Evolutionary conservation across 2,797 vertebrate species (phyloP).

Genomic region (Leptatherina wallacei): DNA sequence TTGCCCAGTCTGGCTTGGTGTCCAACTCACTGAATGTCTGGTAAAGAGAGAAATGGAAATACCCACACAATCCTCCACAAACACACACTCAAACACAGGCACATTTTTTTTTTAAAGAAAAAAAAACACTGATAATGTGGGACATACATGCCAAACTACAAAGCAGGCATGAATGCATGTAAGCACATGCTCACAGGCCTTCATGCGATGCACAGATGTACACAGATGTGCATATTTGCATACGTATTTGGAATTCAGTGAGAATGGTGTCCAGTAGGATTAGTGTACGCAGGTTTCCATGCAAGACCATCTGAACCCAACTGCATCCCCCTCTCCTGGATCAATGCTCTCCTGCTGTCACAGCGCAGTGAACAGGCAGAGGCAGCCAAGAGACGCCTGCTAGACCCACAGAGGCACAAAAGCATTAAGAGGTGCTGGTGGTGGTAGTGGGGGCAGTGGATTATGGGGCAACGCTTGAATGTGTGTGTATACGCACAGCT

Average conservation of each 20-base stretch:
- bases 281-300: constrained; percentile 53
- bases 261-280: constrained; percentile 58
- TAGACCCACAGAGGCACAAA: constrained; percentile 62
- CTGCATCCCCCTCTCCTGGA: constrained; percentile 66
- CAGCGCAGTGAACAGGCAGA: constrained; percentile 73
- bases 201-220: constrained; percentile 42
- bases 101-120: not conserved
- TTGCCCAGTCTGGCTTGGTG: constrained; percentile 69
- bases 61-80: constrained; percentile 41
- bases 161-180: constrained; percentile 52
- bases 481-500: constrained; percentile 56
- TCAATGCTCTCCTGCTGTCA: constrained; percentile 79
- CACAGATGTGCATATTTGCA: constrained; percentile 52
- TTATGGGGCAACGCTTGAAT: constrained; percentile 42
- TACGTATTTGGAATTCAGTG: constrained; percentile 46
- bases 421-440: constrained; percentile 58
- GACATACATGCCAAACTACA: constrained; percentile 34
- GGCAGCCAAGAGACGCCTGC: constrained; percentile 68
- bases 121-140: constrained; percentile 25
- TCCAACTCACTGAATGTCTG: constrained; percentile 77
- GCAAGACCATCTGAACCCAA: constrained; percentile 61
- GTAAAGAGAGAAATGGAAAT: constrained; percentile 53
- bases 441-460: constrained; percentile 13
- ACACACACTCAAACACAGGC: constrained; percentile 29
- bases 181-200: constrained; percentile 37